These are phyloP conservation scores for Coronaproctus castanopsis DNA, from an alignment of 2,888 invertebrate genomes.

Conservation along the genomic window DNA sequence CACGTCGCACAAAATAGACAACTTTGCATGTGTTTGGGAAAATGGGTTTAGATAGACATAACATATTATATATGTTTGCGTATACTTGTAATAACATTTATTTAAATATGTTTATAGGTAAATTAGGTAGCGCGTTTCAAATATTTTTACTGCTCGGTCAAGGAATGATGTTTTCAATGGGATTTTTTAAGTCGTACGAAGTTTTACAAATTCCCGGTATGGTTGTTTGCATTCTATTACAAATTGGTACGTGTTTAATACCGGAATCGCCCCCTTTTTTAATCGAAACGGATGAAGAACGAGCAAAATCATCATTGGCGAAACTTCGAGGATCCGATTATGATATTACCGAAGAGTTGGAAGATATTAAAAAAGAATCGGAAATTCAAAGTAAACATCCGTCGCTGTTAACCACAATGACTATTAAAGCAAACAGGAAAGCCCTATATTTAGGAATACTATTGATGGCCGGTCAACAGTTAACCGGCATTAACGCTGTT, in stretches of 20 bases:
- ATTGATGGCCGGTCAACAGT: background rate
- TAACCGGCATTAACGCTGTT: background rate
- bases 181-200: background rate
- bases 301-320: background rate
- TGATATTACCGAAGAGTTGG: background rate
- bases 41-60: too few relatives aligned
- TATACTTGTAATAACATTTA: too few relatives aligned
- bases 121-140: background rate
- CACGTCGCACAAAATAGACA: too few relatives aligned
- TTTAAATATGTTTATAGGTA: background rate
- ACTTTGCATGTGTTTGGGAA: too few relatives aligned
- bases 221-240: background rate
- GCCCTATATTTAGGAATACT: background rate
- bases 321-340: background rate
- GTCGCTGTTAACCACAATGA: background rate
- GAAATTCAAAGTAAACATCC: background rate
- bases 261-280: background rate
- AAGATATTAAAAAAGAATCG: background rate
- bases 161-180: background rate
- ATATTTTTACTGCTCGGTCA: background rate
- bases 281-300: background rate
- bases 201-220: background rate
- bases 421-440: background rate
- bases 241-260: background rate
- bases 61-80: too few relatives aligned